Base-by-base conservation (phyloP, 2,888 invertebrate genomes). In the Hipparchia semele region DNA sequence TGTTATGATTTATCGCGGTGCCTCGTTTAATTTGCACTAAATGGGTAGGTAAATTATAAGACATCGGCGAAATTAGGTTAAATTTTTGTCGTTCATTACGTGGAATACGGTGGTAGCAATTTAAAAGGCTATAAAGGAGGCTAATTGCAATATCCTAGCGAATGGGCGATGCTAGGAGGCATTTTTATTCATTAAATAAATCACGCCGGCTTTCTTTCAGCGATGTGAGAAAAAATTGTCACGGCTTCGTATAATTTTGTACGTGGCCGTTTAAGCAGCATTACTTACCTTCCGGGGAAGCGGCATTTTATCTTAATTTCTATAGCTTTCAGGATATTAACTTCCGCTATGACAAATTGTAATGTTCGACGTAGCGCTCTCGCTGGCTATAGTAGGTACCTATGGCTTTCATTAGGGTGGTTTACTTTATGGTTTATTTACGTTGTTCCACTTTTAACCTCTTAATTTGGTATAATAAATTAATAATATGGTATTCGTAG, bases 111-210 rank as follows among this genome's bases (percentile, higher is more conserved):
- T 68, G 58, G 56, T 82, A 71, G 81, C 84, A 75, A 86, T 87
- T 88, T 86, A 87, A 80, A 87, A 86, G 82, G 85, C 87, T 85
- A 88, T 90, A 85, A 88, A 84, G 79, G 79, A 80, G 79, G 87
- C 88, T 92, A 93, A 93, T 93, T 91, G 89, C 87, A 87, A 83
- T 86, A 89, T 90, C 88, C 86, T 84, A 83, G 86, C 81, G 84
- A 89, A 89, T 87, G 86, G 85, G 84, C 83, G 78, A 71, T 71
- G 75, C 70, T 70, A 69, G 75, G 71, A 79, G 87, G 87, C 92
- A 93, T 94, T 92, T 93, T 93, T 94, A 93, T 91, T 93, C 94
- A 94, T 94, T 92, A 94, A 84, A 93, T 92, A 92, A 93, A 92
- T 93, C 92, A 92, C 86, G 51, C 76, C 59, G 86, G 89, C 90